These are phyloP conservation scores for Procapra przewalskii DNA, from an alignment of 2,113 vertebrate genomes.

Conservation along the genomic window DNA sequence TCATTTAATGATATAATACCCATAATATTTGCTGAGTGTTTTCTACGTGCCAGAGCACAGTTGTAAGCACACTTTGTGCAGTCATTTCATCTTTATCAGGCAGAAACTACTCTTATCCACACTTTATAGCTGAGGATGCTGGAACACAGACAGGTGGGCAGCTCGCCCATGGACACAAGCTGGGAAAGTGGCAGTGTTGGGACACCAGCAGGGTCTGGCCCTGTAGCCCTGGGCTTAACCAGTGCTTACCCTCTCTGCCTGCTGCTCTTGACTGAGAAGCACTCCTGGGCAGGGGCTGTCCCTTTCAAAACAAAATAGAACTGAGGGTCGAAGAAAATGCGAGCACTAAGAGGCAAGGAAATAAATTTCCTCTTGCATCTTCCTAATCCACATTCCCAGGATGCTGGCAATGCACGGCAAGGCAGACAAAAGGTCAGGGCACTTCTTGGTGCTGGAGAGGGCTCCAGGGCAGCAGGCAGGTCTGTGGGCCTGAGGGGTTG, in stretches of 20 bases:
- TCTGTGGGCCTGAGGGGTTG: accelerated
- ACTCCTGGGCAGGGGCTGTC: background rate
- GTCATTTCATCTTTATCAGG: background rate
- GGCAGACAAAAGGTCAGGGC: background rate
- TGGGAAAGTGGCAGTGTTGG: background rate
- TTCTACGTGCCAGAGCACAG: background rate
- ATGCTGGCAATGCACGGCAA: background rate
- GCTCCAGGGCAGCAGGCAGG: background rate
- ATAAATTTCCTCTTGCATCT: background rate
- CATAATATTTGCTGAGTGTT: background rate
- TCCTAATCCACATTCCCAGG: background rate
- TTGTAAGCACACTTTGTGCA: background rate
- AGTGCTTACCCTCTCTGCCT: background rate
- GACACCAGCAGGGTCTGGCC: background rate
- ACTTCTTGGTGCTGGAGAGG: background rate
- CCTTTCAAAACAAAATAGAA: background rate
- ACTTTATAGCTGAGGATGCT: background rate
- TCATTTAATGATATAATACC: background rate
- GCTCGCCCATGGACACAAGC: background rate
- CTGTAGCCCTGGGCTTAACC: background rate
- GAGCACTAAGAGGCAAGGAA: background rate
- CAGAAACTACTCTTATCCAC: background rate
- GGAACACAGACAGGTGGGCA: background rate
- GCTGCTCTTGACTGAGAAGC: background rate
- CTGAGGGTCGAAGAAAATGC: background rate